Base-by-base conservation (phyloP, 2,888 invertebrate species). In the Erebia aethiops region DNA sequence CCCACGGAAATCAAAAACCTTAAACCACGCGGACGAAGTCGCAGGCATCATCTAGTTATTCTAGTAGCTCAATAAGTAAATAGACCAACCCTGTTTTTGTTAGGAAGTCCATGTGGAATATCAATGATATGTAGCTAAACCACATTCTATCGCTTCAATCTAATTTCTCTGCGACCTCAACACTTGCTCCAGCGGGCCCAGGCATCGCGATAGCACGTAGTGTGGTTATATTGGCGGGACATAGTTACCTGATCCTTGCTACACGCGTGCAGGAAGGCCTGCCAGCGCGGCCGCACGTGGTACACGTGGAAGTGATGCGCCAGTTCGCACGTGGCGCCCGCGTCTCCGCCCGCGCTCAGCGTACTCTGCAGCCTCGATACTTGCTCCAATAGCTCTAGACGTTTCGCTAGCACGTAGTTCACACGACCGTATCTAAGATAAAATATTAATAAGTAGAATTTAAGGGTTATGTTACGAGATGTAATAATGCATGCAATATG, bases 231-330 rank as follows among this genome's bases (percentile, higher is more conserved):
- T 14, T 58, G 9, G 8, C 1, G 26, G 57, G 16, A 10, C 8
- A 41, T 10, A 73, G 74, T 83, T 14, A 89, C 90, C 87, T 87
- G 85, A 49, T 87, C 85, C 10, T 79, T 79, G 0, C 80, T 74
- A 69, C 88, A 86, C 62, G 74, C 65, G 16, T 67, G 72, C 14
- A 76, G 93, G 88, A 98, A 99, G 78, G 97, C 95, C 82, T 98
- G 98, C 99, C 99, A 99, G 68, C 98, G 94, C 0, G 98, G 97
- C 73, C 97, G 90, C 67, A 98, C 95, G 89, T 99, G 98, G 87
- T 99, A 99, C 63, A 99, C 95, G 89, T 97, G 99, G 91, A 99
- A 99, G 89, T 99, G 98, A 10, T 98, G 98, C 1, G 99, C 99
- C 0, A 99, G 98, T 92, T 99, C 99, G 87, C 99, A 99, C 0